Evolutionary conservation across 2,113 vertebrate species (phyloP).

Genomic region (Mesocricetus auratus): DNA sequence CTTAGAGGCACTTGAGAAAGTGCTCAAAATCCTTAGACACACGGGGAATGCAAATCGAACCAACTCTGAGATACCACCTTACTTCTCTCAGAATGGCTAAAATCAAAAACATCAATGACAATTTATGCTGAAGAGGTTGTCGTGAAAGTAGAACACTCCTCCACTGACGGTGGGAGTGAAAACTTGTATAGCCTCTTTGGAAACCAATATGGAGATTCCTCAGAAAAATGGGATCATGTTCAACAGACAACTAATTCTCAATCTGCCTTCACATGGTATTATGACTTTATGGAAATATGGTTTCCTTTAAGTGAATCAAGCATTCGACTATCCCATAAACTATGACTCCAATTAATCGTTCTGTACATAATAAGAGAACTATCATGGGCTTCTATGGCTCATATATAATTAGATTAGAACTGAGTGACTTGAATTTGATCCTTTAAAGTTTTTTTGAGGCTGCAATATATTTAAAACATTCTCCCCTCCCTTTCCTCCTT

Average conservation of each 20-base stretch:
- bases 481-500: not conserved
- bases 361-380: not conserved
- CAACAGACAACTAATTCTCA: constrained; percentile 40
- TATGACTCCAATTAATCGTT: not conserved
- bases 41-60: too few species aligned
- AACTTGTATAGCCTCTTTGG: too few species aligned
- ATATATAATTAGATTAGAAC: not conserved
- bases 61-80: too few species aligned
- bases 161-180: too few species aligned
- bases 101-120: too few species aligned
- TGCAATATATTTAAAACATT: not conserved
- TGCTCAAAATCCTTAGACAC: too few species aligned
- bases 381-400: not conserved
- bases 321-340: not conserved
- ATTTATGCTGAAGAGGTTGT: too few species aligned
- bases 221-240: too few species aligned
- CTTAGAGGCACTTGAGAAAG: too few species aligned
- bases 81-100: too few species aligned
- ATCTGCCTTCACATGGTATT: constrained; percentile 53
- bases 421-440: not conserved
- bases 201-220: too few species aligned
- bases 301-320: constrained; percentile 39
- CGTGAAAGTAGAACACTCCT: too few species aligned
- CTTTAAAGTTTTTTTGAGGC: not conserved
- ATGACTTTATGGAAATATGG: constrained; percentile 44